Evolutionary conservation across 1,140 invertebrate genomes (phyloP).

Genomic region (Mactra quadrangularis): DNA sequence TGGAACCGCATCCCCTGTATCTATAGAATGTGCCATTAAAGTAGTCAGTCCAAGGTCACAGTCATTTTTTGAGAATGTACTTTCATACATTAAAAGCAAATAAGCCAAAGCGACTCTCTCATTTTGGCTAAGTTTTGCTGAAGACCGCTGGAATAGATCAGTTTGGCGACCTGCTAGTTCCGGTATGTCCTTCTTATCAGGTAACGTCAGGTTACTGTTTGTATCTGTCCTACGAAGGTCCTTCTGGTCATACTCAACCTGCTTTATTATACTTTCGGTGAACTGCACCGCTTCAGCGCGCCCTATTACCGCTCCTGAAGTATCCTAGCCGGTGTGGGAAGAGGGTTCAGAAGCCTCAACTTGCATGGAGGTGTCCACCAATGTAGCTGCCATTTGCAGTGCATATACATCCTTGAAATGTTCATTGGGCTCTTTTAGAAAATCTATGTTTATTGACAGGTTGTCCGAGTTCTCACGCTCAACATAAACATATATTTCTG

Average conservation of each 20-base stretch:
- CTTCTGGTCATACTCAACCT: background rate
- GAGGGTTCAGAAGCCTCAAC: background rate
- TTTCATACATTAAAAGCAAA: background rate
- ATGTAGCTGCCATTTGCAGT: background rate
- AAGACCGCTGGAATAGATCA: background rate
- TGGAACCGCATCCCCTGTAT: slow-evolving; percentile 1
- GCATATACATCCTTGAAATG: background rate
- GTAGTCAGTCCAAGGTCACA: background rate
- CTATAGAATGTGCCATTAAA: background rate
- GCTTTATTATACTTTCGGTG: background rate
- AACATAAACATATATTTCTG: background rate
- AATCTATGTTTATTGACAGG: background rate
- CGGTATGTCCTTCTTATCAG: background rate
- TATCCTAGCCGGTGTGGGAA: background rate
- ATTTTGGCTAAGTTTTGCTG: background rate
- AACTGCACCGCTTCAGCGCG: background rate
- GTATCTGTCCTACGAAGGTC: background rate
- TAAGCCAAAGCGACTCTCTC: background rate
- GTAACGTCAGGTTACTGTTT: background rate
- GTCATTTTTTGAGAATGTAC: slow-evolving; percentile 12
- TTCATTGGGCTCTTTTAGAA: background rate
- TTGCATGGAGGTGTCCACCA: background rate
- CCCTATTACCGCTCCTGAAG: background rate
- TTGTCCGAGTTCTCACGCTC: background rate
- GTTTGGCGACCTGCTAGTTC: background rate